Percentiles rank a stretch among this genome's conserved stretches.
Evolutionary conservation across 2,797 vertebrate genomes (phyloP).

Genomic region (Pagetopsis macropterus): DNA sequence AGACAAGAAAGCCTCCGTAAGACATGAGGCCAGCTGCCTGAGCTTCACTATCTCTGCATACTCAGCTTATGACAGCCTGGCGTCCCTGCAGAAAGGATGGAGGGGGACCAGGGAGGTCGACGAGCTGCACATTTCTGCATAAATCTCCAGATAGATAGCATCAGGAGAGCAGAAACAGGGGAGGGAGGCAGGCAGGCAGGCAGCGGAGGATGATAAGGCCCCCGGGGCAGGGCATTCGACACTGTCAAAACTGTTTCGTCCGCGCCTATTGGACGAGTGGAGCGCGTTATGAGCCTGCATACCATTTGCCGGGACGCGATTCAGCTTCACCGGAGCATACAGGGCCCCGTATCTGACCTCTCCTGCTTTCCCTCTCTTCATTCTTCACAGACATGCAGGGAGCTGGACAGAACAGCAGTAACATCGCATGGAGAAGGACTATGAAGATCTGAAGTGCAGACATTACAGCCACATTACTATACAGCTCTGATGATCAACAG

Average conservation of each 20-base stretch:
- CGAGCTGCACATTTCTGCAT: conserved; percentile 80
- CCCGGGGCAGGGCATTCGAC: conserved; percentile 77
- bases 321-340: conserved; percentile 76
- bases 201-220: conserved; percentile 79
- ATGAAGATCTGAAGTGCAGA: conserved; percentile 28
- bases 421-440: conserved; percentile 32
- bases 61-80: conserved; percentile 79
- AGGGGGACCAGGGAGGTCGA: conserved; percentile 76
- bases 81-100: conserved; percentile 80
- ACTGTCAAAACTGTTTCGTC: conserved; percentile 81
- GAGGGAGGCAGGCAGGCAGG: conserved; percentile 68
- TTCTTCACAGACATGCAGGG: conserved; percentile 58
- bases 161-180: conserved; percentile 74
- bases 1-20: conserved; percentile 71
- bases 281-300: conserved; percentile 78
- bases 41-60: conserved; percentile 76
- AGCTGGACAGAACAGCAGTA: conserved; percentile 61
- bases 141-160: conserved; percentile 82
- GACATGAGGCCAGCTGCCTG: conserved; percentile 75
- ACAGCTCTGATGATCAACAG: conserved; percentile 17
- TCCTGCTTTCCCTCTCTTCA: conserved; percentile 43
- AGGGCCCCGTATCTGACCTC: conserved; percentile 74
- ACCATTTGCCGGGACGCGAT: conserved; percentile 77
- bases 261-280: conserved; percentile 77
- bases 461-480: conserved; percentile 20